Evolutionary conservation across 2,888 invertebrate species (phyloP).

Genomic region (Limnephilus auricula): DNA sequence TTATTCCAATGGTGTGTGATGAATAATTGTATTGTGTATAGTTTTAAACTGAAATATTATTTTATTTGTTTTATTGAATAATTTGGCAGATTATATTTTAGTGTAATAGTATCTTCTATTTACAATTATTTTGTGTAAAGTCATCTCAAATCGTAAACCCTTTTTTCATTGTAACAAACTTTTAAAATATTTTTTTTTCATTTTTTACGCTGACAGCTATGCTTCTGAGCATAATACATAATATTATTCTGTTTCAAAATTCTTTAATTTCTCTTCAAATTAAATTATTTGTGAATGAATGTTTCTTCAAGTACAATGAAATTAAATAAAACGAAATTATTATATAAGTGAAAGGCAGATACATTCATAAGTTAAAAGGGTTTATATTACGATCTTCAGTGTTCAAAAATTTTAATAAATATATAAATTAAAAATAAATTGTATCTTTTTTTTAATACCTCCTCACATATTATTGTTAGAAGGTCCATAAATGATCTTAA

Average conservation of each 20-base stretch:
- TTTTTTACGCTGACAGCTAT: neutral
- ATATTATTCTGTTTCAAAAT: conserved; percentile 3
- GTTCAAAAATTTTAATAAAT: conserved; percentile 54
- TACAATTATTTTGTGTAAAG: conserved; percentile 14
- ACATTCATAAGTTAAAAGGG: conserved; percentile 41
- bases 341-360: conserved; percentile 43
- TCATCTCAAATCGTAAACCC: conserved; percentile 14
- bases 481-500: too few species aligned
- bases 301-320: conserved; percentile 45
- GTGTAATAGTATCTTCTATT: conserved; percentile 12
- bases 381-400: conserved; percentile 53
- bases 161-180: neutral
- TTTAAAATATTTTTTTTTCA: neutral
- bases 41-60: conserved; percentile 28
- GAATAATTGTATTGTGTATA: conserved; percentile 8
- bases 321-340: conserved; percentile 47
- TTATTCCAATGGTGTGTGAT: conserved; percentile 37
- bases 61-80: conserved; percentile 8
- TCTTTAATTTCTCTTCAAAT: neutral
- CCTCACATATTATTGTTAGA: neutral
- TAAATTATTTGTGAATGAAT: conserved; percentile 2
- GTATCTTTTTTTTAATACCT: neutral
- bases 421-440: conserved; percentile 39
- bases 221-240: neutral
- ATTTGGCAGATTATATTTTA: conserved; percentile 27